Evolutionary conservation across 2,888 invertebrate species (phyloP).

Genomic region (Drosophila subquinaria): DNA sequence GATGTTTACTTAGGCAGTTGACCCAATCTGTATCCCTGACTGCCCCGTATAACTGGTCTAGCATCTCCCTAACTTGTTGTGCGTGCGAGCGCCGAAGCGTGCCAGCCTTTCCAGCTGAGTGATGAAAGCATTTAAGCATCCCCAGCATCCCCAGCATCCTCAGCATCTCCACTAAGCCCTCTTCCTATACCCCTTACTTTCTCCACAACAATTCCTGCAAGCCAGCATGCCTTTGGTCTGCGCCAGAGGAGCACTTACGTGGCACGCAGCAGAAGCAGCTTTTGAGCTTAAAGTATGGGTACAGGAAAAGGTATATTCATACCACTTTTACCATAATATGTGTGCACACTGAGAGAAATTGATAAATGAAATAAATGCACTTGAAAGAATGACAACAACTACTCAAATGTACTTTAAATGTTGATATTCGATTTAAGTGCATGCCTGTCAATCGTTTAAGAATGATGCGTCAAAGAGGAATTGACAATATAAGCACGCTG

Average conservation of each 20-base stretch:
- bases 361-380: too few relatives aligned
- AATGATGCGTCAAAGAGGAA: neutral
- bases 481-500: neutral
- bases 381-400: neutral
- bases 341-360: conserved; percentile 29
- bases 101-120: conserved; percentile 76
- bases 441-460: neutral
- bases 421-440: neutral
- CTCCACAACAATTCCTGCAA: neutral
- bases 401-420: too few relatives aligned
- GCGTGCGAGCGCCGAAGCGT: conserved; percentile 76
- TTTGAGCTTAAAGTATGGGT: neutral
- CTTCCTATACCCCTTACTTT: neutral
- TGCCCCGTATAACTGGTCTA: conserved; percentile 31
- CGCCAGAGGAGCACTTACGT: conserved; percentile 67
- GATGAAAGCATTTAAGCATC: conserved; percentile 79
- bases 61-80: conserved; percentile 38
- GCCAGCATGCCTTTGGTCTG: conserved; percentile 19
- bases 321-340: conserved; percentile 21
- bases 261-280: conserved; percentile 28
- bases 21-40: conserved; percentile 36
- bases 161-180: conserved; percentile 3
- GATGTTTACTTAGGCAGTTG: conserved; percentile 65
- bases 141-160: conserved; percentile 23
- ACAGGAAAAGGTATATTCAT: neutral